A percentile compares a stretch with the other conserved stretches of the same genome.
Conservation (phyloP, 1,140 invertebrate species). For the Drosophila grimshawi region DNA sequence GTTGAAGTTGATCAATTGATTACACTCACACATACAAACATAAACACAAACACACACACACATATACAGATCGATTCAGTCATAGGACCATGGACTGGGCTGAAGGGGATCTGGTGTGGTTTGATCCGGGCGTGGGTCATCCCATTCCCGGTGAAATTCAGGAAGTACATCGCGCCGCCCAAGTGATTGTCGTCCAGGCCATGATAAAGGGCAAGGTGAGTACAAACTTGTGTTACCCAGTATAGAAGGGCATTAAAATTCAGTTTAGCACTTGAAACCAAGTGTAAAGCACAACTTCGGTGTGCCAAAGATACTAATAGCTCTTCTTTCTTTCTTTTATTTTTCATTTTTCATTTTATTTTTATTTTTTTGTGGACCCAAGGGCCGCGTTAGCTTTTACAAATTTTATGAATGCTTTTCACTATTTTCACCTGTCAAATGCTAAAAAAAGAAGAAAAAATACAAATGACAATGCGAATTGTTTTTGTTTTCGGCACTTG, state of each 20-base stretch:
- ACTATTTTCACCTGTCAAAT: slow-evolving; percentile 64
- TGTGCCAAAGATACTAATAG: too few relatives aligned
- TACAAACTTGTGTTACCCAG: slow-evolving; percentile 18
- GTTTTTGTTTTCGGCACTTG: slow-evolving; percentile 41
- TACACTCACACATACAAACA: neutral
- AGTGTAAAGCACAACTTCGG: too few relatives aligned
- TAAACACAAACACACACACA: neutral
- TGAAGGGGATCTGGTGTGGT: slow-evolving; percentile 95
- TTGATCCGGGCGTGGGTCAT: slow-evolving; percentile 95
- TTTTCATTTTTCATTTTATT: too few relatives aligned
- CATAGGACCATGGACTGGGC: slow-evolving; percentile 86
- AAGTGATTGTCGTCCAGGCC: slow-evolving; percentile 94
- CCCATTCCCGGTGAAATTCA: slow-evolving; percentile 94
- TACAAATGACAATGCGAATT: slow-evolving; percentile 33
- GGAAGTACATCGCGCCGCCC: slow-evolving; percentile 94
- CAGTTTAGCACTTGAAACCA: too few relatives aligned
- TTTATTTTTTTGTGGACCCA: slow-evolving; percentile 25
- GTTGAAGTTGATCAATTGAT: neutral
- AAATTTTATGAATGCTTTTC: slow-evolving; percentile 61
- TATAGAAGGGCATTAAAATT: neutral
- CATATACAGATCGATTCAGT: neutral
- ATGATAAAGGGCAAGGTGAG: slow-evolving; percentile 94
- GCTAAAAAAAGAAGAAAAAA: slow-evolving; percentile 22
- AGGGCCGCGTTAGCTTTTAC: neutral
- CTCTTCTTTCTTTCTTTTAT: too few relatives aligned